phyloP scores from a whole-genome alignment of 2,888 invertebrate genomes.

The Allolobophora icterica region DNA sequence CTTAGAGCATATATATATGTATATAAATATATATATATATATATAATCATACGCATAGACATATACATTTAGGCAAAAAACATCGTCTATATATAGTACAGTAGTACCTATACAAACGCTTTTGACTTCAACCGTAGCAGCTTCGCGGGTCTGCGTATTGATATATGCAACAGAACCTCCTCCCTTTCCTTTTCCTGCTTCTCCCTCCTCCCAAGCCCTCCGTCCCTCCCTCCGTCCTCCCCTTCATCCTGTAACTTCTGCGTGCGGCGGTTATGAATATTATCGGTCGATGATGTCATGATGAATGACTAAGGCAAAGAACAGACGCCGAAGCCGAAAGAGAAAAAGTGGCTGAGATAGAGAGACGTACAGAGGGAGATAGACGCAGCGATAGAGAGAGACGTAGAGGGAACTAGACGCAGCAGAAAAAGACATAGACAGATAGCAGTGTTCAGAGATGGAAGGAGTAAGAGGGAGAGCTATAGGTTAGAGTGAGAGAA shows the following conservation, averaged over 20 bases:
- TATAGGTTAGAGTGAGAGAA: neutral
- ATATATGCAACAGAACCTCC: neutral
- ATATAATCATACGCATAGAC: neutral
- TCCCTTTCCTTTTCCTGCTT: neutral
- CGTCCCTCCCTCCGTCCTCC: neutral
- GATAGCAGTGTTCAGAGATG: neutral
- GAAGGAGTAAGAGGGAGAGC: neutral
- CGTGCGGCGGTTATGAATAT: neutral
- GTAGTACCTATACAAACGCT: neutral
- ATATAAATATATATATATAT: no score
- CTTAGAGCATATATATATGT: neutral
- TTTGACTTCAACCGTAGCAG: neutral
- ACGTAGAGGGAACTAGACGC: neutral
- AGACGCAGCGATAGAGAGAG: neutral
- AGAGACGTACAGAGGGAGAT: neutral
- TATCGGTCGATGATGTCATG: conserved; percentile 5
- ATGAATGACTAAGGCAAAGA: neutral
- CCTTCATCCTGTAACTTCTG: neutral
- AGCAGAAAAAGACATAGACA: neutral
- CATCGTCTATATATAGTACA: conserved; percentile 1
- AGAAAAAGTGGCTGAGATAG: conserved; percentile 18
- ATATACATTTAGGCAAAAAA: neutral
- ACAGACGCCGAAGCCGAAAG: neutral
- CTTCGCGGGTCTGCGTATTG: neutral
- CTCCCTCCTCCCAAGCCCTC: neutral